phyloP scores from a whole-genome alignment of 2,888 invertebrate genomes.

The Agrypnus murinus region DNA sequence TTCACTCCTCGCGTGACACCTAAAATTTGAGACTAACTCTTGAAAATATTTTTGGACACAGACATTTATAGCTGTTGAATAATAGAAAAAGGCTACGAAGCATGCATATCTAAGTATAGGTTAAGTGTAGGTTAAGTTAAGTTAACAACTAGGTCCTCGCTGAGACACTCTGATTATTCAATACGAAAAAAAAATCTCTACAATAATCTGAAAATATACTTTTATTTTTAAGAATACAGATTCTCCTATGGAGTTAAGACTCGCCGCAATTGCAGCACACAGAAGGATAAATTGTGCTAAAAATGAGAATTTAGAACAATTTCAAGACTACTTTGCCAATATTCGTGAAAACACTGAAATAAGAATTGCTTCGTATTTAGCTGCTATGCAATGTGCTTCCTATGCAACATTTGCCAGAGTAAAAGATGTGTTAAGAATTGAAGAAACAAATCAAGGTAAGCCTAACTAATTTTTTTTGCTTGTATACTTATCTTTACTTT shows the following conservation, averaged over 20 bases:
- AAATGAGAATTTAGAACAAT: conserved; percentile 66
- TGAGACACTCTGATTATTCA: too few species aligned
- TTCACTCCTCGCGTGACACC: too few species aligned
- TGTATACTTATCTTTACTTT: conserved; percentile 41
- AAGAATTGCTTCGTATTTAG: conserved; percentile 77
- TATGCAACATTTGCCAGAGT: conserved; percentile 73
- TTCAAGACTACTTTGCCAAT: conserved; percentile 72
- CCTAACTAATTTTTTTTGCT: too few species aligned
- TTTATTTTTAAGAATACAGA: conserved; percentile 55
- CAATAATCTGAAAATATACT: too few species aligned
- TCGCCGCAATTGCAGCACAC: conserved; percentile 77
- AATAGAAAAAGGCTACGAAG: too few species aligned
- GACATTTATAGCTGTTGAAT: too few species aligned
- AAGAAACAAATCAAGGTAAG: conserved; percentile 77
- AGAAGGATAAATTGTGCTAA: conserved; percentile 71
- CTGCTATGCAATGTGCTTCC: conserved; percentile 77
- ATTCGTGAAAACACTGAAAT: conserved; percentile 75
- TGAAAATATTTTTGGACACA: too few species aligned
- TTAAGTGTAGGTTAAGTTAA: too few species aligned
- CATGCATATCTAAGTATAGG: too few species aligned
- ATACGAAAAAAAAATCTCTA: too few species aligned
- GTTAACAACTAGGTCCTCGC: too few species aligned
- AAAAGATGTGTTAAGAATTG: conserved; percentile 71
- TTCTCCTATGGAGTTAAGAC: conserved; percentile 73
- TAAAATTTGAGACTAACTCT: too few species aligned